Evolutionary conservation across 2,113 vertebrate species (phyloP), one percentile per base, ranked within the genome.

Genomic region (Rostratula benghalensis): DNA sequence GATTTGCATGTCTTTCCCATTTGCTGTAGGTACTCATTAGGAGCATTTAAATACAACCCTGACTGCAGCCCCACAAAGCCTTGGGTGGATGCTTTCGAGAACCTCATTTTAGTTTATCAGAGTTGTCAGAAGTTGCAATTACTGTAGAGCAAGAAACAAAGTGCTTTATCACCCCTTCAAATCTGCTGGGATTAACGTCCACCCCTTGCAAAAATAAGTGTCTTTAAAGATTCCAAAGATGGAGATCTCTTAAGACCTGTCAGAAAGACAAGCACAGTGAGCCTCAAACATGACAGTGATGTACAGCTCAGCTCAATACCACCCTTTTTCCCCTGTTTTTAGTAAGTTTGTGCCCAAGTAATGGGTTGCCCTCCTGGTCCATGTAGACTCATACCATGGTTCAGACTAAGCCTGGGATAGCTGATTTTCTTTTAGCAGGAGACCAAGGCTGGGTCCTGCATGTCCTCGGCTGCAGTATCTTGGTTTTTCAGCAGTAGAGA

Each of bases 1-100:
- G 81, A 97, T 97, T 97, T 97, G 94, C 96, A 96, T 97, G 96
- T 95, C 95, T 97, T 97, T 96, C 91, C 96, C 91, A 97, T 96
- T 95, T 97, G 89, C 93, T 95, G 91, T 61, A 96, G 93, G 96
- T 96, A 94, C 94, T 97, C 91, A 97, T 97, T 96, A 97, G 77
- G 89, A 83, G 74, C 67, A 94, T 96, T 96, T 97, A 96, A 97
- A 97, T 96, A 96, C 87, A 96, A 89, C 95, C 91, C 92, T 96
- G 94, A 96, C 81, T 96, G 81, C 74, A 96, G 80, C 78, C 94
- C 95, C 96, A 96, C 94, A 97, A 96, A 93, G 94, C 93, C 87
- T 85, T 96, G 96, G 96, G 95, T 96, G 96, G 96, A 95, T 96
- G 93, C 96, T 97, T 96, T 96, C 37, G 81, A 95, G 95, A 94